Evolutionary conservation across 2,113 vertebrate species (phyloP).

Genomic region (Notothenia rossii): DNA sequence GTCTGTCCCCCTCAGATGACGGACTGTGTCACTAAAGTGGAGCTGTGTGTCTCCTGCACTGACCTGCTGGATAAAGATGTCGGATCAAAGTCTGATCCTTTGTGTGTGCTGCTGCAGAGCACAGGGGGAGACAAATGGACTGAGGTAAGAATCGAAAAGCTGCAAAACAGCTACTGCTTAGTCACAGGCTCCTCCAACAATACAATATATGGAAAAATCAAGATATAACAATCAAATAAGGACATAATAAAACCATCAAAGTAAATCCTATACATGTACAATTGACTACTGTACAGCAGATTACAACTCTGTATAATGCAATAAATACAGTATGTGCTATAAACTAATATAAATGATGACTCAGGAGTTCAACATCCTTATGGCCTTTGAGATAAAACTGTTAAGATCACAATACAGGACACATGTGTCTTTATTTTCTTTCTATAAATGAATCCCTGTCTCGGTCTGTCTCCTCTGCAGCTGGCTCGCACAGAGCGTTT

Average conservation of each 20-base stretch:
- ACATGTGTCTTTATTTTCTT: not conserved
- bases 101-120: constrained; percentile 91
- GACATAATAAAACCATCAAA: no score
- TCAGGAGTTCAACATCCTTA: no score
- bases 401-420: not conserved
- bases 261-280: no score
- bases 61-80: constrained; percentile 92
- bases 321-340: no score
- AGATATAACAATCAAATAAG: no score
- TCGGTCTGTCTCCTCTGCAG: constrained; percentile 66
- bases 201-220: no score
- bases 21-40: constrained; percentile 87
- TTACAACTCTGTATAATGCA: no score
- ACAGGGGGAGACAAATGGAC: constrained; percentile 86
- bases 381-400: no score
- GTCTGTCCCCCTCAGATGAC: constrained; percentile 87
- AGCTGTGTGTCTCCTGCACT: constrained; percentile 89
- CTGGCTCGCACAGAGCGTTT: constrained; percentile 88
- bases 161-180: no score
- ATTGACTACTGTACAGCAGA: no score
- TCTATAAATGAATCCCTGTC: not conserved
- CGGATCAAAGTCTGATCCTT: constrained; percentile 91
- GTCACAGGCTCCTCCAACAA: no score
- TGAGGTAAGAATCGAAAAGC: constrained; percentile 83
- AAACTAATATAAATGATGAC: no score